Percentiles rank a stretch among this genome's conserved stretches.
phyloP scores from a whole-genome alignment of 1,140 invertebrate genomes.

The Drosophila mayri region DNA sequence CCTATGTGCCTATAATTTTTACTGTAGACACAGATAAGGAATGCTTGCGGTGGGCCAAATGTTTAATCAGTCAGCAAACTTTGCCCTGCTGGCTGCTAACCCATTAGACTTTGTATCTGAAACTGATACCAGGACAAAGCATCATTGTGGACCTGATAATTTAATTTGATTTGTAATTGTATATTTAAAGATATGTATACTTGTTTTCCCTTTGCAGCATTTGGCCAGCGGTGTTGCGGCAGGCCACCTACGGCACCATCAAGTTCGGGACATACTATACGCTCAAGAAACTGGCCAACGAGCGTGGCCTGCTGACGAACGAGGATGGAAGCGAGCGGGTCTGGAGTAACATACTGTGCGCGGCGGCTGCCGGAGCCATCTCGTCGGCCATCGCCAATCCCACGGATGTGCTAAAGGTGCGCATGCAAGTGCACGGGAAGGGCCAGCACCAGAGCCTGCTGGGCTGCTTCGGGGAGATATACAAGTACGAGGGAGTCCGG shows the following conservation, averaged over 20 bases:
- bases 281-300: conserved; percentile 89
- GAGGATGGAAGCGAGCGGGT: conserved; percentile 89
- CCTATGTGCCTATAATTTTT: not conserved
- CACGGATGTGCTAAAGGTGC: conserved; percentile 99
- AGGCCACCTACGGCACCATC: conserved; percentile 98
- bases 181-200: not conserved
- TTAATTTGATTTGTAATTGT: not conserved
- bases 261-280: conserved; percentile 98
- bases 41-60: conserved; percentile 1
- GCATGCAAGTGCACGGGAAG: conserved; percentile 92
- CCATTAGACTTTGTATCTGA: conserved; percentile 56
- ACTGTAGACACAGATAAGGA: conserved; percentile 41
- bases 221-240: conserved; percentile 94
- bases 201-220: conserved; percentile 88
- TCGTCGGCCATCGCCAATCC: conserved; percentile 98
- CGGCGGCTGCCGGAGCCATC: conserved; percentile 92
- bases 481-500: conserved; percentile 91
- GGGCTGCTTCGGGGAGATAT: conserved; percentile 92
- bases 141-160: not conserved
- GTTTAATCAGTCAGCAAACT: conserved; percentile 53
- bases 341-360: conserved; percentile 93
- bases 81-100: conserved; percentile 51
- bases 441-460: conserved; percentile 87
- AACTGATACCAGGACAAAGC: conserved; percentile 15
- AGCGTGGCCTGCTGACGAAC: conserved; percentile 86